These are phyloP conservation scores for Hucho hucho DNA, from an alignment of 2,113 vertebrate genomes.

Conservation along the genomic window DNA sequence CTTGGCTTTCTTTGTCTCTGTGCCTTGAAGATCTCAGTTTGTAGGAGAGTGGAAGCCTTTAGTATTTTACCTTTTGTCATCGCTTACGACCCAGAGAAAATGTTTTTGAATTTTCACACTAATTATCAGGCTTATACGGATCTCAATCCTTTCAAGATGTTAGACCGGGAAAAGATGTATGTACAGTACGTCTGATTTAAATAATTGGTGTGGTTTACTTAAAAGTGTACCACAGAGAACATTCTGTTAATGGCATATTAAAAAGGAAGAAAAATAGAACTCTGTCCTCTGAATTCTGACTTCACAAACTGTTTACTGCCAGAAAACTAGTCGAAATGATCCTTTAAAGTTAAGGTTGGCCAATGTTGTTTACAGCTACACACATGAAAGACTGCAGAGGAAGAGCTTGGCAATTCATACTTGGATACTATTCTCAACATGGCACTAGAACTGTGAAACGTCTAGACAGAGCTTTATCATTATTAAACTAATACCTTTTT, in stretches of 20 bases:
- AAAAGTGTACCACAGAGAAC: conserved; percentile 73
- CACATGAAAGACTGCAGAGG: not conserved
- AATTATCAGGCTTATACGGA: conserved; percentile 64
- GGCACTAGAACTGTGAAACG: no score
- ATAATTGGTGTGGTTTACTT: conserved; percentile 79
- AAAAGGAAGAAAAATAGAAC: conserved; percentile 63
- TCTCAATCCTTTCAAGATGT: conserved; percentile 60
- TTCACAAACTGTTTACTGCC: conserved; percentile 62
- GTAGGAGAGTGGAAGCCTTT: conserved; percentile 43
- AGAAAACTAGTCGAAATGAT: conserved; percentile 70
- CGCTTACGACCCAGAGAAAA: conserved; percentile 31
- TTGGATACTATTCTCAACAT: not conserved
- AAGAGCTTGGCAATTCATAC: not conserved
- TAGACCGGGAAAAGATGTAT: conserved; percentile 57
- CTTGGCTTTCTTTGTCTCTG: conserved; percentile 13
- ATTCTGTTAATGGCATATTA: conserved; percentile 75
- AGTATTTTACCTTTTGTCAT: conserved; percentile 59
- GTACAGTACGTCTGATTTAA: conserved; percentile 70
- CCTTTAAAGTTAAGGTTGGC: conserved; percentile 46
- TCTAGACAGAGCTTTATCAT: no score
- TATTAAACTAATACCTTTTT: no score
- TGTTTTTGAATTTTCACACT: conserved; percentile 49
- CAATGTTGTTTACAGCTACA: conserved; percentile 2
- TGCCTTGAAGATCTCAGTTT: conserved; percentile 54
- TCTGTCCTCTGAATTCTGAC: conserved; percentile 59